These are phyloP conservation scores for Drosophila flavopinicola DNA, from an alignment of 2,888 invertebrate genomes.

Conservation along the genomic window DNA sequence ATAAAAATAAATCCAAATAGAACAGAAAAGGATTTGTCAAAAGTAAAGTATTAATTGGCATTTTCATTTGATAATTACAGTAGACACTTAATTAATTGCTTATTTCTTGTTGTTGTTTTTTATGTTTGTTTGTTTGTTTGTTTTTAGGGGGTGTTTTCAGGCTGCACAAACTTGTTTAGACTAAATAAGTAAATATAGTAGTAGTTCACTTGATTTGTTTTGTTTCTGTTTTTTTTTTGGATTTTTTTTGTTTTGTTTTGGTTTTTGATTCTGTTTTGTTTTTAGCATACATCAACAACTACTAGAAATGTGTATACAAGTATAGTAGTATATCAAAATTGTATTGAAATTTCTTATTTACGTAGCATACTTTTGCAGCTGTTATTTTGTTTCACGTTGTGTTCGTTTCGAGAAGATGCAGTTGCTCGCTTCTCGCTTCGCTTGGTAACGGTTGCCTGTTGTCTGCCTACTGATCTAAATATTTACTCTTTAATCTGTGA, in stretches of 20 bases:
- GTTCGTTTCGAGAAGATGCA: conserved; percentile 12
- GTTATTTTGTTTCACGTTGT: conserved; percentile 21
- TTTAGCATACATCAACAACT: conserved; percentile 77
- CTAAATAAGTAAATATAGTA: conserved; percentile 51
- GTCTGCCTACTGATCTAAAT: conserved; percentile 82
- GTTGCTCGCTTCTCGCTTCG: conserved; percentile 29
- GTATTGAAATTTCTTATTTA: conserved; percentile 62
- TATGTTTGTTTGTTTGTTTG: conserved; percentile 41
- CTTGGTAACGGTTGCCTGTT: conserved; percentile 29
- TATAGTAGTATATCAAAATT: conserved; percentile 51
- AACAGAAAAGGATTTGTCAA: conserved; percentile 46
- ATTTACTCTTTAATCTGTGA: conserved; percentile 85
- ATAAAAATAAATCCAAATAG: conserved; percentile 27
- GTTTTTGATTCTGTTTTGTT: conserved; percentile 29
- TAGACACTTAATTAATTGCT: conserved; percentile 71
- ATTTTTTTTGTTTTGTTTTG: conserved; percentile 26
- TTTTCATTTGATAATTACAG: conserved; percentile 66
- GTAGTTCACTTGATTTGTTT: conserved; percentile 38
- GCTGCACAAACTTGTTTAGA: conserved; percentile 59
- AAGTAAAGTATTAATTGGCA: conserved; percentile 66
- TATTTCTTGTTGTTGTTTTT: conserved; percentile 32
- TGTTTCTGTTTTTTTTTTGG: conserved; percentile 22
- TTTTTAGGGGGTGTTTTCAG: conserved; percentile 37
- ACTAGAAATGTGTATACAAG: conserved; percentile 59
- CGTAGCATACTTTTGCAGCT: conserved; percentile 65